Base-by-base conservation (phyloP, 2,113 vertebrate species). In the Leptobrachium ailaonicum region DNA sequence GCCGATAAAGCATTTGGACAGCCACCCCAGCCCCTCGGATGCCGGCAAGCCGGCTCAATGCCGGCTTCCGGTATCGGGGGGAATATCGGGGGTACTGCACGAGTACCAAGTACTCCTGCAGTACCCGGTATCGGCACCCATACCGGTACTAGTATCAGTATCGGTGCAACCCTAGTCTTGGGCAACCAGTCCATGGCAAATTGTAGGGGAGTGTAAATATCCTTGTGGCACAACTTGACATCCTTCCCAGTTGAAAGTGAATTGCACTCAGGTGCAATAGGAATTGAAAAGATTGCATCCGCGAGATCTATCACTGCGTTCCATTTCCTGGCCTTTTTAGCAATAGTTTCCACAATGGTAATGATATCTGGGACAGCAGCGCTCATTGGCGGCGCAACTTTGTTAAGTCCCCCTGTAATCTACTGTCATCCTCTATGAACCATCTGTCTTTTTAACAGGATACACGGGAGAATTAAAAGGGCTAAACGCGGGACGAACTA, bases 161-260 rank as follows among this genome's bases (percentile, higher is more conserved):
- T 32, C 20, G 20, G 20, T 32, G 20, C 20, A 32, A 32, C 20
- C 20, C 20, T 32, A 69, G 13, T 4, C 66, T 66, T 41, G 2
- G 12, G 66, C 66, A 69, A 69, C 42, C 41, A 69, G 42, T 14
- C 43, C 67, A 69, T 69, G 67, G 40, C 67, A 69, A 11, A 69
- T 69, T 1, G 67, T 69, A 5, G 67, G 4, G 4, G 41, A 44
- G 43, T 69, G 67, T 6, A 69, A 44, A 6, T 69, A 69, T 2
- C 67, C 4, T 4, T 69, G 67, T 9, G 41, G 67, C 13, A 69
- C 41, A 41, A 44, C 67, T 2, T 43, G 41, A 45, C 43, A 1
- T 6, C 43, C 43, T 44, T 70, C 43, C 67, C 64, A 66, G 12
- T 32, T 41, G 64, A 66, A 66, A 10, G 64, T 32, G 41, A 66